Conservation (phyloP, 2,888 invertebrate genomes). For the Ochropacha duplaris region DNA sequence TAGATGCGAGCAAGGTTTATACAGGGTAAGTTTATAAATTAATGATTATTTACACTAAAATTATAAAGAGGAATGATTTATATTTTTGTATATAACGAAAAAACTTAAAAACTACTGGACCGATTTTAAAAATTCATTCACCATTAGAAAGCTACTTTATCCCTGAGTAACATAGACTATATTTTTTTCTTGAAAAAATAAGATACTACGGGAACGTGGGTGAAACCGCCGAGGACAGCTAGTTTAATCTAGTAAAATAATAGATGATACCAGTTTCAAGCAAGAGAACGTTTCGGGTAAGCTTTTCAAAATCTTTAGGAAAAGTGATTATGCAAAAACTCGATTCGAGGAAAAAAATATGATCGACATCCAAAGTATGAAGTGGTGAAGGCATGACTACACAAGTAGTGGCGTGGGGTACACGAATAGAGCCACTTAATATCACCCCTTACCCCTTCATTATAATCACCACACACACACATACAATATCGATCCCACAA, state of each 20-base stretch:
- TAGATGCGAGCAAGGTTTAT: not conserved
- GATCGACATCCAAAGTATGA: conserved; percentile 64
- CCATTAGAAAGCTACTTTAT: too few relatives aligned
- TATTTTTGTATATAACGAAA: too few relatives aligned
- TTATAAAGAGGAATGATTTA: conserved; percentile 2
- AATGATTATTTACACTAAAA: not conserved
- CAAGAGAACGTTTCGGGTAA: too few relatives aligned
- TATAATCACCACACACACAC: conserved; percentile 79
- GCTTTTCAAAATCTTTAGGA: not conserved
- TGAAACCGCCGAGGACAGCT: too few relatives aligned
- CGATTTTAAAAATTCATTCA: too few relatives aligned
- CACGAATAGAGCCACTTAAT: conserved; percentile 80
- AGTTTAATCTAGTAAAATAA: too few relatives aligned
- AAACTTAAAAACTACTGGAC: too few relatives aligned
- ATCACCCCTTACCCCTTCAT: conserved; percentile 81
- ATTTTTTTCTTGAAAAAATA: too few relatives aligned
- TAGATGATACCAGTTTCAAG: too few relatives aligned
- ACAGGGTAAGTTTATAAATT: not conserved
- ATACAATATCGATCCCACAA: conserved; percentile 69
- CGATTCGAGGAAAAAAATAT: conserved; percentile 47
- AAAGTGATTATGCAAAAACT: conserved; percentile 9
- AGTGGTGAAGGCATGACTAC: conserved; percentile 75
- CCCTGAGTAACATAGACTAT: too few relatives aligned
- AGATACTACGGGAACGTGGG: too few relatives aligned
- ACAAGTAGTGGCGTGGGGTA: conserved; percentile 67